Conservation (phyloP, 1,140 invertebrate species). For the Diploscapter pachys region DNA sequence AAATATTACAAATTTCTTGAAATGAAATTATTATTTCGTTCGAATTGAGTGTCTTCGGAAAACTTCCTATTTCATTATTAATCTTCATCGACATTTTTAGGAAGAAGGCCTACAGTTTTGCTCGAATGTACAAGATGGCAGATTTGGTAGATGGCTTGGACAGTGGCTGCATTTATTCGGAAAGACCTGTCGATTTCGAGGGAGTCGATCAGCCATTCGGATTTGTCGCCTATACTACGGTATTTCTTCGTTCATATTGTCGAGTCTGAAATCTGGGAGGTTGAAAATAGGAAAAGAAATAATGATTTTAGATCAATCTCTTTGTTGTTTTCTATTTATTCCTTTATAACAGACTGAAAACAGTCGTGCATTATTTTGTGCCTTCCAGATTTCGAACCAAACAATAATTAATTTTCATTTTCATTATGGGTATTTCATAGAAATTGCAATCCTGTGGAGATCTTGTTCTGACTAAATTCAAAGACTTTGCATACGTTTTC, state of each 20-base stretch:
- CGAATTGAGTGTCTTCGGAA: too few relatives aligned
- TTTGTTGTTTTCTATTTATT: too few relatives aligned
- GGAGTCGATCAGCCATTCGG: slow-evolving; percentile 43
- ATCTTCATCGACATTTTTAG: slow-evolving; percentile 12
- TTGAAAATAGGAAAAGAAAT: too few relatives aligned
- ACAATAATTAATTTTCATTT: too few relatives aligned
- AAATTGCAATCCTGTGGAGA: slow-evolving; percentile 29
- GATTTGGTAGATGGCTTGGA: not conserved
- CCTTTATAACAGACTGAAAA: too few relatives aligned
- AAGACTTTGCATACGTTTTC: slow-evolving; percentile 36
- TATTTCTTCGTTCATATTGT: not conserved
- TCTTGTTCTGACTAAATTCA: slow-evolving; percentile 30
- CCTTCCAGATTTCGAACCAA: too few relatives aligned
- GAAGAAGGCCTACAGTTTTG: slow-evolving; percentile 30
- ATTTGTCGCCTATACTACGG: slow-evolving; percentile 48
- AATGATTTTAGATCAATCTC: too few relatives aligned
- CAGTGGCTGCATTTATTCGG: slow-evolving; percentile 15
- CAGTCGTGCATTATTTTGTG: too few relatives aligned
- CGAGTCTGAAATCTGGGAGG: too few relatives aligned
- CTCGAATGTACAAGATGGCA: slow-evolving; percentile 9
- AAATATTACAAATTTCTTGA: too few relatives aligned
- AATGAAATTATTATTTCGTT: too few relatives aligned
- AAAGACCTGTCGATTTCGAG: slow-evolving; percentile 48
- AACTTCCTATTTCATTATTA: not conserved
- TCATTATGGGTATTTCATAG: not conserved